Base-by-base conservation (phyloP, 2,113 vertebrate species). In the Corydoras sp. region DNA sequence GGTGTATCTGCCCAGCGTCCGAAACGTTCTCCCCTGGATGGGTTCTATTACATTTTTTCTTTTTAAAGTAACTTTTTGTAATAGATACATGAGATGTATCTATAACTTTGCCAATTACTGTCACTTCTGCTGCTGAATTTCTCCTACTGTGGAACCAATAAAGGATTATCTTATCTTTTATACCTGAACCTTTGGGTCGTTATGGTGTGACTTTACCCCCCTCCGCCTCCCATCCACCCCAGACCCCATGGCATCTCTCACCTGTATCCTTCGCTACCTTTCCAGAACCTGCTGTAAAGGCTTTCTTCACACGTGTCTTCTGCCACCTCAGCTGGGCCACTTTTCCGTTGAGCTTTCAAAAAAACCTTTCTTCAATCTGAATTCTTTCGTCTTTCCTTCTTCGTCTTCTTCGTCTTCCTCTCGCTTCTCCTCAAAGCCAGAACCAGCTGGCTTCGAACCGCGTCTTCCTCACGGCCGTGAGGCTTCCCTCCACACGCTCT, bases 391-490 rank as follows among this genome's bases (percentile, higher is more conserved):
- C 54, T 68, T 51, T 61, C 29, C 69, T 32, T 60, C 24, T 64
- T 14, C 72, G 15, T 73, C 62, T 70, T 79, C 49, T 77, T 68
- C 62, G 65, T 68, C 67, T 72, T 59, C 75, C 80, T 80, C 79
- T 83, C 62, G 64, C 81, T 81, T 77, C 18, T 81, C 76, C 83
- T 84, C 85, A 89, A 88, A 91, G 88, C 87, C 87, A 86, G 87
- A 24, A 86, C 86, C 89, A 89, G 89, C 89, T 91, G 91, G 87
- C 90, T 89, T 85, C 85, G 81, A 83, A 88, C 85, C 85, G 81
- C 83, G 84, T 84, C 87, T 79, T 85, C 79, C 78, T 83, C 80
- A 87, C 87, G 85, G 79, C 83, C 78, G 60, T 77, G 88, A 92
- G 90, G 89, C 88, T 88, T 81, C 82, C 82, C 82, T 83, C 87